Conservation (phyloP, 2,113 vertebrate genomes). For the Passer domesticus region DNA sequence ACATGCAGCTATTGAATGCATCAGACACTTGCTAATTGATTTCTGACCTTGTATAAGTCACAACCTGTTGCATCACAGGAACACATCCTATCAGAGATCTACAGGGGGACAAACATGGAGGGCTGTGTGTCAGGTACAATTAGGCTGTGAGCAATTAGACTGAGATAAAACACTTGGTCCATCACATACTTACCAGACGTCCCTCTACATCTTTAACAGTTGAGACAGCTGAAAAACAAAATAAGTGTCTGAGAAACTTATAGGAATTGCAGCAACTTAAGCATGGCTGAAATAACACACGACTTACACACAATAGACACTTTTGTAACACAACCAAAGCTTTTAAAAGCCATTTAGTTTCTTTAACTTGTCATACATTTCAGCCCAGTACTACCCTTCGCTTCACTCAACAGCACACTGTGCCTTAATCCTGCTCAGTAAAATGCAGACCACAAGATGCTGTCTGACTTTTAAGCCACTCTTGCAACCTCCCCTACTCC, state of each 20-base stretch:
- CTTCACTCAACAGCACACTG: background rate
- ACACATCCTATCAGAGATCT: background rate
- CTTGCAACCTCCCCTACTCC: background rate
- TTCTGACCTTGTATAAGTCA: background rate
- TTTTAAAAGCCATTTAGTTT: background rate
- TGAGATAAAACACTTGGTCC: background rate
- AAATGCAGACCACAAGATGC: background rate
- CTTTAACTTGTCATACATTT: background rate
- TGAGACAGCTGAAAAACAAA: slow-evolving; percentile 28
- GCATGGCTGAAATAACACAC: background rate
- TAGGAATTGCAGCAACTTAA: background rate
- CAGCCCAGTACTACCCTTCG: background rate
- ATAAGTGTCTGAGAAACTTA: background rate
- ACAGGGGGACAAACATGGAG: background rate
- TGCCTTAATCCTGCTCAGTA: background rate
- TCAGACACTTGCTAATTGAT: background rate
- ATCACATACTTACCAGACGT: slow-evolving; percentile 26
- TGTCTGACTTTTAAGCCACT: background rate
- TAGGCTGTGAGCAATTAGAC: background rate
- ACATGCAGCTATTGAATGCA: background rate
- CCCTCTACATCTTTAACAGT: background rate
- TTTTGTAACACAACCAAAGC: background rate
- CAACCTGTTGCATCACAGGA: background rate
- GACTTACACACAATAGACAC: background rate
- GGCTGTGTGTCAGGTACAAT: background rate